Evolutionary conservation across 2,888 invertebrate genomes (phyloP).

Genomic region (Loripinus fragilis): DNA sequence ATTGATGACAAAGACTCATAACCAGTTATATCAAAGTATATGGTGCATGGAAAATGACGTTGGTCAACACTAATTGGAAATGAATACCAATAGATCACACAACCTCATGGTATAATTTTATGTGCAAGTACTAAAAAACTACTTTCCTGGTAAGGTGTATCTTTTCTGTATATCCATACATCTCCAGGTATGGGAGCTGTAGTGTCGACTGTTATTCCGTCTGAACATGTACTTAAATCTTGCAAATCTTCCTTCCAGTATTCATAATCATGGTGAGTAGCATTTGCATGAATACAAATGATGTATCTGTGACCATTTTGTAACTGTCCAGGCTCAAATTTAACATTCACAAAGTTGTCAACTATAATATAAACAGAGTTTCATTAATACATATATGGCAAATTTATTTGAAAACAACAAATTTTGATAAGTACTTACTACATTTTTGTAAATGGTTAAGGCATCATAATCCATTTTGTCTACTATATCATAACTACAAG

Average conservation of each 20-base stretch:
- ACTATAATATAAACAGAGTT: no score
- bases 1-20: no score
- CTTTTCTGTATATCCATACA: slow-evolving; percentile 43
- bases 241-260: slow-evolving; percentile 58
- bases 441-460: no score
- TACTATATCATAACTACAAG: no score
- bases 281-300: background rate
- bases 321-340: background rate
- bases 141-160: background rate
- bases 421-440: no score
- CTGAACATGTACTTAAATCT: slow-evolving; percentile 62
- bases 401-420: no score
- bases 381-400: no score
- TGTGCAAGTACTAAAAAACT: background rate
- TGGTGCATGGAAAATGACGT: no score
- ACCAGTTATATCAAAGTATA: no score
- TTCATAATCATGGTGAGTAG: slow-evolving; percentile 49
- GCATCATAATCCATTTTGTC: no score
- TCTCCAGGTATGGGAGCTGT: slow-evolving; percentile 54
- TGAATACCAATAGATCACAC: no score
- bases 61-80: no score
- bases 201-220: slow-evolving; percentile 68
- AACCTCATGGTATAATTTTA: background rate
- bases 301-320: background rate
- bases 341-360: background rate